Base-by-base conservation (phyloP, 1,140 invertebrate genomes). In the Apolygus lucorum region DNA sequence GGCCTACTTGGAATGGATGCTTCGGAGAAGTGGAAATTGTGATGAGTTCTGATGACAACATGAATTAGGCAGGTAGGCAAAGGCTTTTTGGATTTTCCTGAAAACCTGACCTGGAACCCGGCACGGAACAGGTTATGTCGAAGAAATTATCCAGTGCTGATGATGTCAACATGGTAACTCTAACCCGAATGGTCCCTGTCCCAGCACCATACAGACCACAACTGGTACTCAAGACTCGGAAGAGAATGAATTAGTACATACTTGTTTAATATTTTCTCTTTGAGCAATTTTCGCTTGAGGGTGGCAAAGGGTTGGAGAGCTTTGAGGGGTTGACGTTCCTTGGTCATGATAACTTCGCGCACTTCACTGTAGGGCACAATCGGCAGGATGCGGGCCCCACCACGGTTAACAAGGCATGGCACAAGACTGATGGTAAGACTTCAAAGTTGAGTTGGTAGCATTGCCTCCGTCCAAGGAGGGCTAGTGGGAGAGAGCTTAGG, bases 231-330 rank as follows among this genome's bases (percentile, higher is more conserved):
- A n/a, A n/a, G n/a, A n/a, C n/a, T n/a, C n/a, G n/a, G n/a, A n/a
- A n/a, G 34, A 42, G 54, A 59, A 22, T 59, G 22, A 22, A 22
- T 17, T 11, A 24, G 54, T 24, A 59, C 75, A 77, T 83, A 85
- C 83, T 83, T 84, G 81, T 81, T 83, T 68, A 82, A 78, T 69
- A 84, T 79, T 76, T 84, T 83, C 73, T 83, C 82, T 72, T 82
- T 81, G 71, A 83, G 77, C 71, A 84, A 80, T 70, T 81, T 79
- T 67, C 81, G 78, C 73, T 83, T 82, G 62, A 84, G 74, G 2
- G 82, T 68, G 14, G 64, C 66, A 25, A 72, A 68, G 8, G 71
- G 66, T n/a, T 67, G 49, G 0, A 72, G 67, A 22, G 54, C 42
- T 25, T 21, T 67, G 17, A 72, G 34, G n/a, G 42, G 26, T 13